Evolutionary conservation across 2,797 vertebrate species (phyloP), one percentile per base, ranked within the genome.

Genomic region (Silurus aristotelis): DNA sequence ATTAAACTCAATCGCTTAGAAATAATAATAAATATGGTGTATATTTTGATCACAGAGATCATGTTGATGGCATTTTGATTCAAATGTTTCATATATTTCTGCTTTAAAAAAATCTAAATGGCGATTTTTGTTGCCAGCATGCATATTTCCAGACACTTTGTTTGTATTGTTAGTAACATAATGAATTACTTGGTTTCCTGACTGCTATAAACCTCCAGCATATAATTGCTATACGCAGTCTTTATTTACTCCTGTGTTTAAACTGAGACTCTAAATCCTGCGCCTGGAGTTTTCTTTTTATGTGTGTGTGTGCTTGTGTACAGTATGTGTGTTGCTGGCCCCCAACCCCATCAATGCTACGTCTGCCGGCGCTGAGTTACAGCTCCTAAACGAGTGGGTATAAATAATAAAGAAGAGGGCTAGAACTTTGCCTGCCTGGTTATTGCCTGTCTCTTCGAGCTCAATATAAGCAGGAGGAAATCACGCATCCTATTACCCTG

Each of bases 331-430:
- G 19, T 70, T 68, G 66, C 84, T 22, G 19, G 15, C 17, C 43
- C 17, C 17, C 64, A 1, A 17, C 22, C 52, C 52, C 52, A 73
- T 46, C 58, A 0, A n/a, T 27, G 46, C 60, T 64, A 63, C 58
- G 48, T 48, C 60, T 83, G 38, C 55, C 3, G 25, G 82, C n/a
- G 1, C 82, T 83, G 70, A 80, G 82, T 90, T 87, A 85, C 72
- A 80, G 89, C 84, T 90, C 88, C 84, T 91, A 86, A 91, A 89
- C 75, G 86, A 64, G 83, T 84, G 77, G 61, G 82, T 89, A 85
- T 82, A 87, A 87, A 85, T 89, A 89, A 89, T 90, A 83, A 87
- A 88, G 83, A 72, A 82, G 89, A 70, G 83, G 78, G 82, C 63
- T 31, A 85, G 79, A 78, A 68, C 80, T 79, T 84, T 82, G 84